phyloP scores from a whole-genome alignment of 2,888 invertebrate species.

The Falcaria lacertinaria region DNA sequence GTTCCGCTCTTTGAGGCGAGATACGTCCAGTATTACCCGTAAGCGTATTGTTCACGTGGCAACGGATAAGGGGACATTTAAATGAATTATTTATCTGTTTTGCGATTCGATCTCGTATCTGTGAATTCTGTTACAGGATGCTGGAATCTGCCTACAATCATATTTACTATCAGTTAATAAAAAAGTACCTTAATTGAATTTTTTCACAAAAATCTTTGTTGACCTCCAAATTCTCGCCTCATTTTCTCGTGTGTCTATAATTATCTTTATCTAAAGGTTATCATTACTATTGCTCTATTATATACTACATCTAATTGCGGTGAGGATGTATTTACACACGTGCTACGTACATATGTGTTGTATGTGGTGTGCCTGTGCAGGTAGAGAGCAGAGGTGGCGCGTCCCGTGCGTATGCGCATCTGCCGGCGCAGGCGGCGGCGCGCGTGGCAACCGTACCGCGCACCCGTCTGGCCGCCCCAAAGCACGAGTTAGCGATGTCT shows the following conservation, averaged over 20 bases:
- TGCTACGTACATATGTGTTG: constrained; percentile 7
- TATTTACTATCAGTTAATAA: too few relatives aligned
- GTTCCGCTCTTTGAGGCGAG: constrained; percentile 47
- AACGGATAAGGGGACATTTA: background rate
- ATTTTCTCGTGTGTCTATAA: too few relatives aligned
- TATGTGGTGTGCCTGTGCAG: constrained; percentile 20
- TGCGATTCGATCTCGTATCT: background rate
- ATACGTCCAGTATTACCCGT: constrained; percentile 25
- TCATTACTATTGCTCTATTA: too few relatives aligned
- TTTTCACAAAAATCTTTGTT: too few relatives aligned
- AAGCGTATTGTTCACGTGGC: background rate
- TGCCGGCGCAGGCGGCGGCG: constrained; percentile 45
- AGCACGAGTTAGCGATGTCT: constrained; percentile 28
- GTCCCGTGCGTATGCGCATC: constrained; percentile 57
- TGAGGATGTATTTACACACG: background rate
- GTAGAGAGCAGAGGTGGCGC: constrained; percentile 29
- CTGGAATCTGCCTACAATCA: background rate
- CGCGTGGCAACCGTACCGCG: constrained; percentile 32
- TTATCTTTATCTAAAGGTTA: too few relatives aligned
- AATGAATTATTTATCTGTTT: background rate
- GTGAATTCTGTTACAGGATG: background rate
- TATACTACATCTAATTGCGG: too few relatives aligned
- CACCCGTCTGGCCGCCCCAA: constrained; percentile 26
- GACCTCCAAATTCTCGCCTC: too few relatives aligned
- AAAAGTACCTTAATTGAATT: too few relatives aligned